Evolutionary conservation across 30 jellyfish, hydroid and myxozoan species (phyloP).

Genomic region (Chrysaora quinquecirrha): DNA sequence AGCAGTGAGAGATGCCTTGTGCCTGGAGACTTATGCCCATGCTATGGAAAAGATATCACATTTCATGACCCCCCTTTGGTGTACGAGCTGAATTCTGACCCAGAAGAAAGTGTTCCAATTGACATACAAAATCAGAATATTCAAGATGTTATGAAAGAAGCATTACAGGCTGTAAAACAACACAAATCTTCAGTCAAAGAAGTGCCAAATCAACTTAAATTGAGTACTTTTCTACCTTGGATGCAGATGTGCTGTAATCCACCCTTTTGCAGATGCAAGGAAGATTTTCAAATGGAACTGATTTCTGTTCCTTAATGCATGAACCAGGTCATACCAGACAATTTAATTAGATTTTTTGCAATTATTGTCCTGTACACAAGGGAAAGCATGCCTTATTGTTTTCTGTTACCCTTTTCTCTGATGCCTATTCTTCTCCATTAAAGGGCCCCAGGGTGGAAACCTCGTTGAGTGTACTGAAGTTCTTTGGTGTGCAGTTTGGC

Average conservation of each 20-base stretch:
- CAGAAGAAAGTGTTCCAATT: constrained; percentile 49
- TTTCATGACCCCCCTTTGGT: constrained; percentile 60
- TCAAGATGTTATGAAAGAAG: background rate
- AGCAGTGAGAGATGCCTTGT: constrained; percentile 5
- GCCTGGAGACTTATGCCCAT: constrained; percentile 16
- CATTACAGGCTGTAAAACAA: constrained; percentile 26
- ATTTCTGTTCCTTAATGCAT: constrained; percentile 18
- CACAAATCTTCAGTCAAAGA: constrained; percentile 40
- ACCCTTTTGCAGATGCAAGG: constrained; percentile 67
- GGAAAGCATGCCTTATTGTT: too few species aligned
- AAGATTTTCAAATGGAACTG: constrained; percentile 36
- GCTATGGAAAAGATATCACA: constrained; percentile 49
- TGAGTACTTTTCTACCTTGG: constrained; percentile 36
- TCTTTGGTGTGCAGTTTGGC: too few species aligned
- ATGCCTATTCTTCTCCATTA: too few species aligned
- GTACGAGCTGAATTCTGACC: constrained; percentile 60
- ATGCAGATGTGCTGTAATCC: constrained; percentile 74
- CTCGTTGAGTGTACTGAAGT: too few species aligned
- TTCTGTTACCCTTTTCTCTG: too few species aligned
- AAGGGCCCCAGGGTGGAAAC: too few species aligned
- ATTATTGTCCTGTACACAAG: too few species aligned
- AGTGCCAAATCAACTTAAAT: constrained; percentile 49
- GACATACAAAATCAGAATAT: background rate
- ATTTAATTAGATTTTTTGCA: too few species aligned
- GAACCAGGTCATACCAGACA: too few species aligned